Base-by-base conservation (phyloP, 2,113 vertebrate genomes). In the Athene noctua region DNA sequence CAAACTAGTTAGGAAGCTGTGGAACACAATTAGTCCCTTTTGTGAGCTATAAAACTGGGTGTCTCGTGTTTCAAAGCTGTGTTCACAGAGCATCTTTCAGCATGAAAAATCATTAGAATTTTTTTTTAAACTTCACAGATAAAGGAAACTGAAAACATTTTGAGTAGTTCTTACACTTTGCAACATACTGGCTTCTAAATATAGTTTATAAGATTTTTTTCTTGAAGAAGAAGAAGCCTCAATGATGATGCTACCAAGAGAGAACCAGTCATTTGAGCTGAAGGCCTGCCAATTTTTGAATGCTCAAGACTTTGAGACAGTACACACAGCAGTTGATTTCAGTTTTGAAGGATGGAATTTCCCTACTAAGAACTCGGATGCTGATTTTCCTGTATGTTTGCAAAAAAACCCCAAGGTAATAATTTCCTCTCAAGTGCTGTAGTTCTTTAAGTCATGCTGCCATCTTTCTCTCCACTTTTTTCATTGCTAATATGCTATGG, bases 1-100 rank as follows among this genome's bases (percentile, higher is more conserved):
- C 97, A 97, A 96, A 95, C 89, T 95, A 95, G 91, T 97, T 95
- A 96, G 96, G 94, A 96, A 97, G 78, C 84, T 90, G 52, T 72
- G 87, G 84, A 95, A 77, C 67, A 97, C 84, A 95, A 94, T 97
- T 96, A 88, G 72, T 93, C 90, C 78, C 62, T 88, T 92, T 91
- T 88, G 79, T 75, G 49, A 88, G 74, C 94, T 86, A 85, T 87
- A 88, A 93, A 92, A 96, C 75, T 94, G 90, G 55, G 70, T 96
- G 93, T 90, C 86, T 96, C 77, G 15, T 3, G 36, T 94, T 95
- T 86, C 67, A 87, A 92, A 87, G 67, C 77, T 12, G 5, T 82
- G 38, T 83, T 94, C 72, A 72, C 65, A 87, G 66, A 70, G 55
- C 71, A 96, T 90, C 91, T 91, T 95, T 88, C 92, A 94, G 71